These are phyloP conservation scores for Oenanthe melanoleuca DNA, from an alignment of 2,113 vertebrate species.

Conservation along the genomic window DNA sequence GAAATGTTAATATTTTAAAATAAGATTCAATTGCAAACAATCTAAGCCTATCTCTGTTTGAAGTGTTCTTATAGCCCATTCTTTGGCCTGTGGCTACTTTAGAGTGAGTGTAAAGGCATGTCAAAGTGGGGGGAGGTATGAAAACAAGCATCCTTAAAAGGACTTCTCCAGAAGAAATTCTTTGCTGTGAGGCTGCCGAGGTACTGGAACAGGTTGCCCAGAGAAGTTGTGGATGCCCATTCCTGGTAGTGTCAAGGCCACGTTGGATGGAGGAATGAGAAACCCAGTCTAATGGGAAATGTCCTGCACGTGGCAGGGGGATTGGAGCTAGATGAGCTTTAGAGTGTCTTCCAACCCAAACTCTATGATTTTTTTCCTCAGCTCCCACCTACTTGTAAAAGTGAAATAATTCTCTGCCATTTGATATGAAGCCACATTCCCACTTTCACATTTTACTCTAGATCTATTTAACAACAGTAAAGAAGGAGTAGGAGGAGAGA, in stretches of 20 bases:
- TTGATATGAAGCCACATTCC: neutral
- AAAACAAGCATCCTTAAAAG: neutral
- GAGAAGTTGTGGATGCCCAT: neutral
- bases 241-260: neutral
- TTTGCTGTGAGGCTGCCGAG: neutral
- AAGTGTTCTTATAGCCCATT: neutral
- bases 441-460: neutral
- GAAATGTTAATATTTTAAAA: neutral
- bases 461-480: neutral
- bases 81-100: neutral
- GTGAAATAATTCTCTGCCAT: neutral
- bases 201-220: neutral
- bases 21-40: neutral
- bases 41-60: neutral
- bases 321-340: neutral
- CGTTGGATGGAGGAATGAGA: neutral
- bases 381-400: neutral
- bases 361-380: neutral
- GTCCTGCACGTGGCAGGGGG: neutral
- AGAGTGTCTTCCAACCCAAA: neutral
- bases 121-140: neutral
- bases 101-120: neutral
- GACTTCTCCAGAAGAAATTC: neutral
- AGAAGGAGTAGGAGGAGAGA: neutral
- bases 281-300: neutral